Evolutionary conservation across 2,797 vertebrate genomes (phyloP), one percentile per base, ranked within the genome.

Genomic region (Carcharodon carcharias): DNA sequence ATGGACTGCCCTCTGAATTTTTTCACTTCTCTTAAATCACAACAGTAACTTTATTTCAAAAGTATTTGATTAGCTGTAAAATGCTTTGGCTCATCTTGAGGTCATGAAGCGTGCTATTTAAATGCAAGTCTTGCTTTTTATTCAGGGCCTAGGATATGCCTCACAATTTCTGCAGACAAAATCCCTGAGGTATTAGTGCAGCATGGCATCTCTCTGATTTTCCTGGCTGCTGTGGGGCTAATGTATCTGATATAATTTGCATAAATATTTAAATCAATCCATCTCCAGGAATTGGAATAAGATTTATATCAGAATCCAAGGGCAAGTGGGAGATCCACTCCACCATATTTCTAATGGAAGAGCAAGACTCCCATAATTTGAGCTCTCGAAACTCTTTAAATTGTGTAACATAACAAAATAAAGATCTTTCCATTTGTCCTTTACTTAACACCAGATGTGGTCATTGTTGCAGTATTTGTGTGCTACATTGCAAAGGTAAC

Each of bases 361-460:
- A 4, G 35, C 23, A 50, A 69, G 40, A 16, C 18, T 21, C 16
- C 80, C 80, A 85, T 31, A 89, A 95, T 67, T 50, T 69, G 26
- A 69, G 23, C 7, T 50, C 63, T 69, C 65, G 71, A 95, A 6
- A 40, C 8, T 45, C 9, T 67, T 95, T 5, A 71, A 95, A 26
- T 35, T 93, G 5, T 92, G 89, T n/a, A n/a, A 63, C 89, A n/a
- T 23, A 40, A 50, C 18, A 95, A n/a, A 50, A 71, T 65, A 93
- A 63, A 89, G 11, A n/a, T 93, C 4, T 45, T 67, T 67, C 11
- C 12, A 45, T 9, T 94, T 93, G 71, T 96, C 85, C 56, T 93
- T 61, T 96, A 40, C 56, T 50, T 88, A 71, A 96, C 71, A 56
- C 58, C 80, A 96, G 96, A 95, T 95, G 80, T 96, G 94, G 12